Evolutionary conservation across 2,797 vertebrate genomes (phyloP).

Genomic region (Diplodus sargus): DNA sequence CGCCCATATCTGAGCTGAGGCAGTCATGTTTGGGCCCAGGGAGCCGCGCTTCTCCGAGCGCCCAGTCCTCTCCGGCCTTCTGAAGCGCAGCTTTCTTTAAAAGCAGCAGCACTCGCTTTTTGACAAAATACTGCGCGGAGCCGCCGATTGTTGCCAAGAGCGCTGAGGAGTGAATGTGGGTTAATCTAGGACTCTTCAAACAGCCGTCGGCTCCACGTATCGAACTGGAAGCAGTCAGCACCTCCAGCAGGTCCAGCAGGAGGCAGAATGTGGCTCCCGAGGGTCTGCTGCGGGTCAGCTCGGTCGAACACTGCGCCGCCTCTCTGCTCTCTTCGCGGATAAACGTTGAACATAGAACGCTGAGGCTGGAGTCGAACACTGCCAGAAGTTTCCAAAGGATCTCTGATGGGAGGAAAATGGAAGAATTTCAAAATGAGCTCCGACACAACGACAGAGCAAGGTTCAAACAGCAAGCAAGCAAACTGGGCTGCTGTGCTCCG

Average conservation of each 20-base stretch:
- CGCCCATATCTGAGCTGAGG: slow-evolving; percentile 72
- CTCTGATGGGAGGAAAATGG: slow-evolving; percentile 73
- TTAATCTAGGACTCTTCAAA: slow-evolving; percentile 81
- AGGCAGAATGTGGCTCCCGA: slow-evolving; percentile 74
- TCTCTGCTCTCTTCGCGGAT: slow-evolving; percentile 46
- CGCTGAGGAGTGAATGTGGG: slow-evolving; percentile 74
- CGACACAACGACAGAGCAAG: background rate
- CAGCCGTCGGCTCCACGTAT: slow-evolving; percentile 52
- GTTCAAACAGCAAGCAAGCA: background rate
- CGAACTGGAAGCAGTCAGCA: slow-evolving; percentile 82
- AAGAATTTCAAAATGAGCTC: background rate
- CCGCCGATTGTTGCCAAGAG: slow-evolving; percentile 75
- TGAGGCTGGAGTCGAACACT: slow-evolving; percentile 83
- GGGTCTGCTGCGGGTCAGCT: slow-evolving; percentile 11
- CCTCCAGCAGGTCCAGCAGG: slow-evolving; percentile 89
- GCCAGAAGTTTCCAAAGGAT: slow-evolving; percentile 81
- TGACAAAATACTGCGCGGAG: slow-evolving; percentile 80
- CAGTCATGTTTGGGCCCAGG: background rate
- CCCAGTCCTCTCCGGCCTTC: slow-evolving; percentile 88
- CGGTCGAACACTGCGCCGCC: background rate
- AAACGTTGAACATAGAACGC: slow-evolving; percentile 80
- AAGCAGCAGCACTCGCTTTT: slow-evolving; percentile 86
- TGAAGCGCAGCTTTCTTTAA: slow-evolving; percentile 88
- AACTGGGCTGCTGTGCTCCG: background rate
- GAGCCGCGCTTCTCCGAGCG: slow-evolving; percentile 24